phyloP scores from a whole-genome alignment of 2,113 vertebrate species.

The Nettapus auritus region DNA sequence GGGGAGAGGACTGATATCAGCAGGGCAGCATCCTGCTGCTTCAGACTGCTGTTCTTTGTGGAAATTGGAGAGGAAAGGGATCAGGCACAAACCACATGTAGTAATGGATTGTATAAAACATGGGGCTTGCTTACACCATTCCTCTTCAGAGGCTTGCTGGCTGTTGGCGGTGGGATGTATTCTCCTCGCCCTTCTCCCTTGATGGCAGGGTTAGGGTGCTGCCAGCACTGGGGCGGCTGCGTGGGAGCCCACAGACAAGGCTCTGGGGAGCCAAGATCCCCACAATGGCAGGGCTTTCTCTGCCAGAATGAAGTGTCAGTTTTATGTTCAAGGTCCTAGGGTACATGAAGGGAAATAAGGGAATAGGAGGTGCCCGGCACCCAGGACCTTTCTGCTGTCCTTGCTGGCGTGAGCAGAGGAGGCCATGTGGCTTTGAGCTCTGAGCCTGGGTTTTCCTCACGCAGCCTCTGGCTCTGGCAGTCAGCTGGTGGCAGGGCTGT shows the following conservation, averaged over 20 bases:
- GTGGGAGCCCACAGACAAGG: rapidly evolving
- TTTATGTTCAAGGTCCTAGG: rapidly evolving
- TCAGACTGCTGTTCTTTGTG: not conserved
- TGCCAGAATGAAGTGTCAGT: not conserved
- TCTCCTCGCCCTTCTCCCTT: not conserved
- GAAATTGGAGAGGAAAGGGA: not conserved
- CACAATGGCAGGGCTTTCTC: not conserved
- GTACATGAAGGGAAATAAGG: not conserved
- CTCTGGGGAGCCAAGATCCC: not conserved
- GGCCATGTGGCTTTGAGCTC: not conserved
- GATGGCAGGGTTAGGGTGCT: not conserved
- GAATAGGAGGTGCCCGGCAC: rapidly evolving
- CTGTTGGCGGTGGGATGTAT: not conserved
- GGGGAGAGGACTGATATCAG: not conserved
- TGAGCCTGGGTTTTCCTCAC: not conserved
- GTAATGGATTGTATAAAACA: not conserved
- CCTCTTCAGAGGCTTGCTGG: not conserved
- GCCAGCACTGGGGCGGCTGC: rapidly evolving
- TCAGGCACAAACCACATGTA: rapidly evolving
- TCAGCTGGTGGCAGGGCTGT: rapidly evolving
- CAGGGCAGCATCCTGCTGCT: rapidly evolving
- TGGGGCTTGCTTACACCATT: rapidly evolving
- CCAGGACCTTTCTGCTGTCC: too few species aligned
- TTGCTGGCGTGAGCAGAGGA: too few species aligned
- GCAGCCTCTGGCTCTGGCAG: not conserved